These are phyloP conservation scores for Riptortus pedestris DNA, from an alignment of 1,140 invertebrate genomes.

Conservation along the genomic window DNA sequence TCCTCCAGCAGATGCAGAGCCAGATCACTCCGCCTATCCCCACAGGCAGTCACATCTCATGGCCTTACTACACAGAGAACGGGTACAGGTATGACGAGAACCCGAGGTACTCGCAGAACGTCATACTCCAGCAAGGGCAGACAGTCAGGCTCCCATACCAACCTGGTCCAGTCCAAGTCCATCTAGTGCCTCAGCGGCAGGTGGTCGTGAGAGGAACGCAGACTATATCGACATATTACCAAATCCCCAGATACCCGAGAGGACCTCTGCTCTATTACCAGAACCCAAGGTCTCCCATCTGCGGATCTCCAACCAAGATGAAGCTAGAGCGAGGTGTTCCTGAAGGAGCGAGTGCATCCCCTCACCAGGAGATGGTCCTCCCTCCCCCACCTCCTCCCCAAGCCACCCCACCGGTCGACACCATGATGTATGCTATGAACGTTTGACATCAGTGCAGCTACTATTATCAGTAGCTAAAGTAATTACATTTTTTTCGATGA, in stretches of 20 bases:
- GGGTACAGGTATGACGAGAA: constrained; percentile 14
- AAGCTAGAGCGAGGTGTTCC: constrained; percentile 35
- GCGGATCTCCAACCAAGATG: constrained; percentile 36
- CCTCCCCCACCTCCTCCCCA: constrained; percentile 24
- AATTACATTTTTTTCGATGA: neutral
- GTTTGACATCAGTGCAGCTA: constrained; percentile 37
- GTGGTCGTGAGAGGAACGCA: constrained; percentile 39
- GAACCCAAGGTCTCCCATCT: constrained; percentile 35
- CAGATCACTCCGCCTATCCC: constrained; percentile 45
- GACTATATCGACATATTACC: constrained; percentile 33
- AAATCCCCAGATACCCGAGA: constrained; percentile 32
- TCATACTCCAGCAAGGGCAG: constrained; percentile 22
- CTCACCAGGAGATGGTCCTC: constrained; percentile 11
- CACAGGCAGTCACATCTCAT: constrained; percentile 43
- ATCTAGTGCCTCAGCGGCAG: constrained; percentile 34
- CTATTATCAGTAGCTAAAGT: constrained; percentile 26
- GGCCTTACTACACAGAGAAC: constrained; percentile 47
- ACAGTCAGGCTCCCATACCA: constrained; percentile 37
- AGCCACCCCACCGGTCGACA: constrained; percentile 34
- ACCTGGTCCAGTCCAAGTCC: constrained; percentile 36
- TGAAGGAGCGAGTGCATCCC: constrained; percentile 38
- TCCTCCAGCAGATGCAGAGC: constrained; percentile 66
- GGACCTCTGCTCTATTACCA: constrained; percentile 39
- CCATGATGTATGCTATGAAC: constrained; percentile 42
- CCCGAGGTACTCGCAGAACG: constrained; percentile 4